A percentile compares a stretch with the other conserved stretches of the same genome.
Evolutionary conservation across 2,888 invertebrate species (phyloP).

Genomic region (Graphium colonna): DNA sequence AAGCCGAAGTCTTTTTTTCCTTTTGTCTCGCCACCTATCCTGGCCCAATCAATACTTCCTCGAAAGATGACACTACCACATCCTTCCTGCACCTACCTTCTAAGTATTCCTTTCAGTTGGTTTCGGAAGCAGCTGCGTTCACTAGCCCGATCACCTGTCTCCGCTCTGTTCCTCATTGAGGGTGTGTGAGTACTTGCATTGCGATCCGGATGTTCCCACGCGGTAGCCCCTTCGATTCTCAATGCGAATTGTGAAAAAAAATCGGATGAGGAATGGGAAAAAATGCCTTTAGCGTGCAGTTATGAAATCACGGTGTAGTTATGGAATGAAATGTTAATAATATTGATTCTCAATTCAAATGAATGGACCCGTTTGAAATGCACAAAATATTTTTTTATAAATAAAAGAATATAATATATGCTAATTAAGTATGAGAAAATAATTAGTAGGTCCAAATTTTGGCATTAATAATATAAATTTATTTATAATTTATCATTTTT

Average conservation of each 20-base stretch:
- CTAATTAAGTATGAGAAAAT: neutral
- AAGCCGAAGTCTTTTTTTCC: neutral
- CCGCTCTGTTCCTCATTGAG: constrained; percentile 46
- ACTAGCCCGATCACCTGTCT: constrained; percentile 49
- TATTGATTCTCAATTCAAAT: too few relatives aligned
- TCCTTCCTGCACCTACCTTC: constrained; percentile 46
- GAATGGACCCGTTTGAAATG: neutral
- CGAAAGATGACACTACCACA: constrained; percentile 38
- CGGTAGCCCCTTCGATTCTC: constrained; percentile 5
- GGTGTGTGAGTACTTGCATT: constrained; percentile 29
- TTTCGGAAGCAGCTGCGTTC: constrained; percentile 63
- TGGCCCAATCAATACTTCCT: constrained; percentile 7
- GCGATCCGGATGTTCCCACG: constrained; percentile 75
- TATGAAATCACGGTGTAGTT: too few relatives aligned
- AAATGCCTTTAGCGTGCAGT: too few relatives aligned
- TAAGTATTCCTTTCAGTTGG: constrained; percentile 39
- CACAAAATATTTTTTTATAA: neutral
- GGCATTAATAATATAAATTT: too few relatives aligned
- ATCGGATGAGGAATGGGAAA: too few relatives aligned
- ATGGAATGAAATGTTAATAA: too few relatives aligned
- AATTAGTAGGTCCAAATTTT: too few relatives aligned
- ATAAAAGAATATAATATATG: neutral
- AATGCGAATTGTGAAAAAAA: too few relatives aligned
- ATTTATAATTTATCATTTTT: too few relatives aligned
- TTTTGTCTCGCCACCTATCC: neutral